Conservation (phyloP, 2,113 vertebrate genomes). For the Phyllopteryx taeniolatus region DNA sequence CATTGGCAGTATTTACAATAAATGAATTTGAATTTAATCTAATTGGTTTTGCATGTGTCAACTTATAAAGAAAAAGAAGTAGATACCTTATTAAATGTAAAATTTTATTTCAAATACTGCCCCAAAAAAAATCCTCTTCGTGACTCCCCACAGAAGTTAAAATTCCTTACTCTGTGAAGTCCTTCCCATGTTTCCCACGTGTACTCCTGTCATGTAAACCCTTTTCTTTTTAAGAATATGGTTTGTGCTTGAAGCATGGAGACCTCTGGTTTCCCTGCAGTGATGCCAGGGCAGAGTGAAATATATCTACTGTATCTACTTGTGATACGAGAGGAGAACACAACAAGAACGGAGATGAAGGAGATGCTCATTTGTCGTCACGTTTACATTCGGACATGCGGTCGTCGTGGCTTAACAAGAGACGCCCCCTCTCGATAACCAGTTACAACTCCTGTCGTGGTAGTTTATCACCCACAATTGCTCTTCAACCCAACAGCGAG, state of each 20-base stretch:
- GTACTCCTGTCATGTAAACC: constrained; percentile 57
- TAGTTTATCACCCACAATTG: constrained; percentile 5
- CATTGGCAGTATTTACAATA: background rate
- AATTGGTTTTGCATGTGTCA: too few species aligned
- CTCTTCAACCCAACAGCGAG: constrained; percentile 2
- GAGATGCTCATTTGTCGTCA: constrained; percentile 51
- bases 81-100: constrained; percentile 65
- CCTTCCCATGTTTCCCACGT: constrained; percentile 53
- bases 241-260: constrained; percentile 46
- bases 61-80: background rate
- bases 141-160: constrained; percentile 60
- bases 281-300: constrained; percentile 55
- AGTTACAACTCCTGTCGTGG: constrained; percentile 24
- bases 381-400: constrained; percentile 70
- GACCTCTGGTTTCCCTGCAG: constrained; percentile 63
- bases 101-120: constrained; percentile 81
- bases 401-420: constrained; percentile 48
- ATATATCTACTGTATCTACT: constrained; percentile 19
- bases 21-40: background rate
- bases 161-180: constrained; percentile 63
- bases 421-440: constrained; percentile 37
- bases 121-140: constrained; percentile 36
- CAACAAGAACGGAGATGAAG: constrained; percentile 47
- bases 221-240: background rate
- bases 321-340: constrained; percentile 51